Base-by-base conservation (phyloP, 2,797 vertebrate species). In the Myotis planiceps region DNA sequence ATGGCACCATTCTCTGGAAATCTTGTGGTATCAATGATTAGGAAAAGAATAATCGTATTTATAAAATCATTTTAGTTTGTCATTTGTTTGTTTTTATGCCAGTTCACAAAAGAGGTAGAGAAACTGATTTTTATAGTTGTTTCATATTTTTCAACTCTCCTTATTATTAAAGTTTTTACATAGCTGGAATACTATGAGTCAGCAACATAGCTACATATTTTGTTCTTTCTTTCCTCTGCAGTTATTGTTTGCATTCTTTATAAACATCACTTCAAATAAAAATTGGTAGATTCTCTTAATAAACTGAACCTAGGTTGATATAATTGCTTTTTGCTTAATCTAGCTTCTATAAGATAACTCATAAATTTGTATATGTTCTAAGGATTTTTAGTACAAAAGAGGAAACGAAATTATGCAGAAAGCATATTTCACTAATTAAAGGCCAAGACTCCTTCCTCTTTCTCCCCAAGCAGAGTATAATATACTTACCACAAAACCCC, bases 61-160 rank as follows among this genome's bases (percentile, higher is more conserved):
- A 9, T 86, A 71, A 90, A 91, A 81, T 58, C 88, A 75, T 27
- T 97, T 82, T 53, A 63, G 19, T 76, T 85, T 86, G 1, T 90
- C 69, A 27, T 75, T 55, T 91, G 34, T 89, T 32, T 88, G 39
- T 91, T 29, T 90, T 95, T 81, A 72, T 79, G 19, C 16, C 58
- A 60, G 15, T 71, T 96, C 45, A 88, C 42, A n/a, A 29, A 84
- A 95, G 14, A 83, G 34, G 47, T 83, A 34, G 76, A 7, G 42
- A 95, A 66, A 68, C 6, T 21, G 14, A 8, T 49, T 47, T 88
- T 94, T 51, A 6, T 86, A 55, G 69, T 95, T 47, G 7, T 55
- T 66, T 69, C n/a, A 47, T 78, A 4, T 63, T 71, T 91, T 86
- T 79, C 25, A 65, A 27, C 37, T 66, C 9, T 63, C 3, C 1